Conservation (phyloP, 2,113 vertebrate species). For the Amphiprion ocellaris region DNA sequence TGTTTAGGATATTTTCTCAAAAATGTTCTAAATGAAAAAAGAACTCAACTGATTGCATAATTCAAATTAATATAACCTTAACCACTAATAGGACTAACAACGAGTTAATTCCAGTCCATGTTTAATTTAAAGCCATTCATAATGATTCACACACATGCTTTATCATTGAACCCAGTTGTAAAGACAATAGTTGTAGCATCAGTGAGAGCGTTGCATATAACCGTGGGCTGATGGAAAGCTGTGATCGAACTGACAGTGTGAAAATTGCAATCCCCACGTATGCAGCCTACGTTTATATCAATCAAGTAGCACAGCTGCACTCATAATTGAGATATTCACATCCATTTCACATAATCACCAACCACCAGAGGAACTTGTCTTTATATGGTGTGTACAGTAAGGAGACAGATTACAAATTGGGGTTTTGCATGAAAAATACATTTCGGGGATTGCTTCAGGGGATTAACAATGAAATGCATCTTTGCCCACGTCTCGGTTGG, state of each 20-base stretch:
- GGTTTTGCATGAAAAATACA: constrained; percentile 25
- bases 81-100: too few species aligned
- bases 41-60: too few species aligned
- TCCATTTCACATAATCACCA: constrained; percentile 38
- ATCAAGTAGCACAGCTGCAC: constrained; percentile 58
- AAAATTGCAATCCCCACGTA: constrained; percentile 43
- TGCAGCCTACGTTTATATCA: constrained; percentile 58
- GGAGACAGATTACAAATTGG: background rate
- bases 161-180: constrained; percentile 12
- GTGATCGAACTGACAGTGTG: constrained; percentile 52
- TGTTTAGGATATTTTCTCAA: too few species aligned
- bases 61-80: too few species aligned
- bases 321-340: constrained; percentile 48
- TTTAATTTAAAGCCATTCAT: background rate
- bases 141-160: background rate
- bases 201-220: background rate
- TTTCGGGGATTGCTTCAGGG: background rate
- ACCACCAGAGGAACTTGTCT: constrained; percentile 18
- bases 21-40: too few species aligned
- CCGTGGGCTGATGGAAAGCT: constrained; percentile 35
- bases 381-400: constrained; percentile 3
- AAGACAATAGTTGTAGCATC: constrained; percentile 2
- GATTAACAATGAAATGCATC: constrained; percentile 21
- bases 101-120: background rate
- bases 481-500: background rate